A percentile compares a stretch with the other conserved stretches of the same genome.
Conservation (phyloP, 2,113 vertebrate genomes). For the Cephalopterus ornatus region DNA sequence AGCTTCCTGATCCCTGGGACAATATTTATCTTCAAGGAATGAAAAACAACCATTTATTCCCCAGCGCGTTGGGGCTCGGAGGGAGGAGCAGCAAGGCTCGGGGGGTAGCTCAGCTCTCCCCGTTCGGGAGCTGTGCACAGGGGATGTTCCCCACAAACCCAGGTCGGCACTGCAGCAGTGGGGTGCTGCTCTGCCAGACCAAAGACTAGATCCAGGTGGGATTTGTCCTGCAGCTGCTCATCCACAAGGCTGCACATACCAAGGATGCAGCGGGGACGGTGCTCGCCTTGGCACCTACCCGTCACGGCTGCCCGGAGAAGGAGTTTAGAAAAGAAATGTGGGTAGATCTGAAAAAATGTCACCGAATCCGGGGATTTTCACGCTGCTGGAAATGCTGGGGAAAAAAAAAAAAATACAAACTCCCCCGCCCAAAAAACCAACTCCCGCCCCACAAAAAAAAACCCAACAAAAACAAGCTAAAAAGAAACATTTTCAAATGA, state of each 20-base stretch:
- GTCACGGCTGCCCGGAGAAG: fast-evolving
- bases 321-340: neutral
- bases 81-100: neutral
- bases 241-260: fast-evolving
- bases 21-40: neutral
- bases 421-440: too few relatives aligned
- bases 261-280: fast-evolving
- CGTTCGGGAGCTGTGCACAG: fast-evolving
- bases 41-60: neutral
- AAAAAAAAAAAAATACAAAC: neutral
- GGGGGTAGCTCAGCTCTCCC: neutral
- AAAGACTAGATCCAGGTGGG: neutral
- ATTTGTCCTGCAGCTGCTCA: neutral
- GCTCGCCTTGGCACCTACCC: fast-evolving
- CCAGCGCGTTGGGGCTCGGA: fast-evolving
- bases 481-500: neutral
- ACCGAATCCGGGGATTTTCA: neutral
- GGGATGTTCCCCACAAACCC: neutral
- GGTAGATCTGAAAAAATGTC: neutral
- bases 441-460: too few relatives aligned
- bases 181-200: neutral
- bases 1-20: neutral
- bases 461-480: neutral
- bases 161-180: fast-evolving
- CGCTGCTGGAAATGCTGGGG: neutral